phyloP scores from a whole-genome alignment of 2,113 vertebrate genomes.

The Leptodactylus fuscus region DNA sequence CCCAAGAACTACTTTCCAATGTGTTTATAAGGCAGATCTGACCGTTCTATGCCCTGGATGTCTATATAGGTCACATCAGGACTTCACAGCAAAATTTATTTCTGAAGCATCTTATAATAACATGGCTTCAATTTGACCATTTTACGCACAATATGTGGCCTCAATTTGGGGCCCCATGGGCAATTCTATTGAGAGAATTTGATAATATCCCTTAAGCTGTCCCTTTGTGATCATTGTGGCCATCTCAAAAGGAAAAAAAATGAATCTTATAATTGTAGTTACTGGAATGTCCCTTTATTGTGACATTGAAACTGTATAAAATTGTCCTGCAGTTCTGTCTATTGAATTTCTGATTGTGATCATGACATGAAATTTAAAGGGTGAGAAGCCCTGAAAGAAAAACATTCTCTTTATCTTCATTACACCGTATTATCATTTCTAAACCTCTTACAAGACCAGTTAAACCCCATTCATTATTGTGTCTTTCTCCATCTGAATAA shows the following conservation, averaged over 20 bases:
- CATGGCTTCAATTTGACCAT: neutral
- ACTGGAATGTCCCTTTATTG: constrained; percentile 24
- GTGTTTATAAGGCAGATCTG: neutral
- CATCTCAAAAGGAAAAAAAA: neutral
- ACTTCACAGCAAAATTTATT: neutral
- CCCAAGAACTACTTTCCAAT: neutral
- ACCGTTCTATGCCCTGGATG: neutral
- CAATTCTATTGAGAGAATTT: neutral
- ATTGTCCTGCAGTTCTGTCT: neutral
- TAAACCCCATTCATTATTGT: constrained; percentile 60
- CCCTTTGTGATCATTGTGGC: neutral
- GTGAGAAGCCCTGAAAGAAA: constrained; percentile 38
- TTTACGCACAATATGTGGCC: neutral
- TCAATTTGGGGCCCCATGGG: neutral
- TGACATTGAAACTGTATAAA: constrained; percentile 39
- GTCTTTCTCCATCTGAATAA: constrained; percentile 57
- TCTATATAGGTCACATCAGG: neutral
- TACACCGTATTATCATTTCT: constrained; percentile 53
- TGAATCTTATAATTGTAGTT: constrained; percentile 26
- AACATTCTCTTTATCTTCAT: constrained; percentile 58
- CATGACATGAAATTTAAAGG: constrained; percentile 48
- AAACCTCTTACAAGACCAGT: constrained; percentile 59
- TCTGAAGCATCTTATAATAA: neutral
- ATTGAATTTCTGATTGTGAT: constrained; percentile 44
- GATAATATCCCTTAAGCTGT: neutral